Evolutionary conservation across 2,888 invertebrate species (phyloP).

Genomic region (Acrobasis consociella): DNA sequence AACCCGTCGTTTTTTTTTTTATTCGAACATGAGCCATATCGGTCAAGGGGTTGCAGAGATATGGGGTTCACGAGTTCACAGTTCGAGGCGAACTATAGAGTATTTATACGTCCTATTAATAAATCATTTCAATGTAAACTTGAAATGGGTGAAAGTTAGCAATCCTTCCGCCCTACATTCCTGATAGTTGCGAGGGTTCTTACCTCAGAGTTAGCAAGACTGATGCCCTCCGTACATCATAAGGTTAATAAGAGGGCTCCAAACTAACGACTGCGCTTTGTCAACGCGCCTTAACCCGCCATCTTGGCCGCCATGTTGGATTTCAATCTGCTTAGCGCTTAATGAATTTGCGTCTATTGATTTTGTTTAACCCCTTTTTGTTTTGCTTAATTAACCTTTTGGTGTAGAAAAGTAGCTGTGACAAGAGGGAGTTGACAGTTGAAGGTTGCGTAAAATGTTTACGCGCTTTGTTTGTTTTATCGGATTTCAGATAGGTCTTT

Average conservation of each 20-base stretch:
- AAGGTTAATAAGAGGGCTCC: slow-evolving; percentile 83
- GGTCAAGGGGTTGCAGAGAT: no score
- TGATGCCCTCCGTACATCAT: slow-evolving; percentile 80
- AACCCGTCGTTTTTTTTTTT: no score
- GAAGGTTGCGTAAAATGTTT: slow-evolving; percentile 35
- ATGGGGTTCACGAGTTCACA: no score
- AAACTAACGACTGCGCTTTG: slow-evolving; percentile 82
- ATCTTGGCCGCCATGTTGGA: slow-evolving; percentile 79
- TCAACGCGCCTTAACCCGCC: slow-evolving; percentile 80
- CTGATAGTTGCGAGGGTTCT: slow-evolving; percentile 41
- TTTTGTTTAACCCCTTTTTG: slow-evolving; percentile 83
- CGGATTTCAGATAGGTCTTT: background rate
- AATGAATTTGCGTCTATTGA: slow-evolving; percentile 83
- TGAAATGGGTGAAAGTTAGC: slow-evolving; percentile 4
- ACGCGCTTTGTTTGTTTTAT: slow-evolving; percentile 23
- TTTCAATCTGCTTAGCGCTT: slow-evolving; percentile 82
- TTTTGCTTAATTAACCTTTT: slow-evolving; percentile 82
- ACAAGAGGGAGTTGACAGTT: slow-evolving; percentile 52
- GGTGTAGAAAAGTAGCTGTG: slow-evolving; percentile 63
- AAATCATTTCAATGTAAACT: background rate
- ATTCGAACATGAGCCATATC: no score
- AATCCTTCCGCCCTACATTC: slow-evolving; percentile 2
- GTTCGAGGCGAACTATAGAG: no score
- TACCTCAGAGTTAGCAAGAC: slow-evolving; percentile 64
- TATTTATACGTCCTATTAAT: background rate